Conservation (phyloP, 2,888 invertebrate species). For the Athrips mouffetella region DNA sequence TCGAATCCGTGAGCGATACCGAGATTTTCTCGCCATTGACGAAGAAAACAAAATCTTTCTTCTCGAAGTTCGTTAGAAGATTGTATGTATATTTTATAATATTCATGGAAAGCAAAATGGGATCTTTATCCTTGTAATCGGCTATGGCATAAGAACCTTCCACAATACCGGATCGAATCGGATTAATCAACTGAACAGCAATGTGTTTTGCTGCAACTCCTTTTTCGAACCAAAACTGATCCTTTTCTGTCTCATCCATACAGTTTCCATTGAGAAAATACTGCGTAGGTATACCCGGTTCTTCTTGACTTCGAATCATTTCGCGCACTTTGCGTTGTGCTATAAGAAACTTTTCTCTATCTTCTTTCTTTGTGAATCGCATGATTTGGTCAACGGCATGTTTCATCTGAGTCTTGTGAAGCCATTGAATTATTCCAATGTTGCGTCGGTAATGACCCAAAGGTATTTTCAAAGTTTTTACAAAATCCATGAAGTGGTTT, state of each 20-base stretch:
- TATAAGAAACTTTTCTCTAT: slow-evolving; percentile 14
- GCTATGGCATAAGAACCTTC: slow-evolving; percentile 24
- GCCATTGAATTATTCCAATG: slow-evolving; percentile 15
- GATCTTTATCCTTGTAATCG: slow-evolving; percentile 26
- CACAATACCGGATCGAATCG: slow-evolving; percentile 22
- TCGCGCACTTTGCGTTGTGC: slow-evolving; percentile 1
- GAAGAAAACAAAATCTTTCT: slow-evolving; percentile 14
- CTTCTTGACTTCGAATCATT: slow-evolving; percentile 18
- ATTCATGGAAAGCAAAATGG: slow-evolving; percentile 33
- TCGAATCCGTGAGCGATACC: slow-evolving; percentile 7
- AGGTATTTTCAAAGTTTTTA: slow-evolving; percentile 15
- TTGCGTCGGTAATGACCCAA: slow-evolving; percentile 8
- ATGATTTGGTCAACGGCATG: slow-evolving; percentile 3
- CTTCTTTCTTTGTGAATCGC: not conserved
- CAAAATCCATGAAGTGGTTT: slow-evolving; percentile 27
- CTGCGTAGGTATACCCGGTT: slow-evolving; percentile 18
- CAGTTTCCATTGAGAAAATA: slow-evolving; percentile 23
- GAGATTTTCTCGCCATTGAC: slow-evolving; percentile 2
- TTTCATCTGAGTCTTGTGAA: not conserved
- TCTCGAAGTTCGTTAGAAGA: slow-evolving; percentile 36
- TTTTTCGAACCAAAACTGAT: slow-evolving; percentile 35
- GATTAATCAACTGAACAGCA: slow-evolving; percentile 25
- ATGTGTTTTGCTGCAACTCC: slow-evolving; percentile 29
- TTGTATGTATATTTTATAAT: slow-evolving; percentile 42
- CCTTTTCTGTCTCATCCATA: slow-evolving; percentile 20